Evolutionary conservation across 2,888 invertebrate species (phyloP).

Genomic region (Altica lythri): DNA sequence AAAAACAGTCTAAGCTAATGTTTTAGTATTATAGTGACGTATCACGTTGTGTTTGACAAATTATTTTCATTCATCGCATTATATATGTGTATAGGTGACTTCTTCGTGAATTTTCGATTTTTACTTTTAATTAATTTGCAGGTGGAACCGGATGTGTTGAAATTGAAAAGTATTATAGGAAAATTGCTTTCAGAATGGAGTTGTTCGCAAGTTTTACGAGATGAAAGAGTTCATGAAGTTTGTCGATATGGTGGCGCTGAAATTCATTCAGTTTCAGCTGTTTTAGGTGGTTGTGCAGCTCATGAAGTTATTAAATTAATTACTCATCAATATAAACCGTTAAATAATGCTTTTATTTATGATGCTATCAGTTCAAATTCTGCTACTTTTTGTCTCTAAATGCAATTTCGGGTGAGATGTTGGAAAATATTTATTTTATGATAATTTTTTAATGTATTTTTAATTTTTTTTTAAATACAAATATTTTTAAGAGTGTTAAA

Average conservation of each 20-base stretch:
- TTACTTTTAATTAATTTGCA: too few species aligned
- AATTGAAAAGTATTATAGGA: conserved; percentile 71
- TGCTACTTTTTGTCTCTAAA: conserved; percentile 77
- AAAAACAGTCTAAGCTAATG: too few species aligned
- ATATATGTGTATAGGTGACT: too few species aligned
- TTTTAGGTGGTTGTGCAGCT: conserved; percentile 84
- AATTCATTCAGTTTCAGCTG: conserved; percentile 91
- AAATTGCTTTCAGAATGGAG: conserved; percentile 88
- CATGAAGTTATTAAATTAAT: conserved; percentile 96
- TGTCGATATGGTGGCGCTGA: conserved; percentile 92
- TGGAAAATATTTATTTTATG: too few species aligned
- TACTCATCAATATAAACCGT: conserved; percentile 94
- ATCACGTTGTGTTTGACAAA: too few species aligned
- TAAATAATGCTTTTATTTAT: conserved; percentile 94
- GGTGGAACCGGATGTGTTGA: conserved; percentile 74
- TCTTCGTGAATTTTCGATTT: too few species aligned
- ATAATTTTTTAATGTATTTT: not conserved
- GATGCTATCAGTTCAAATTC: conserved; percentile 91
- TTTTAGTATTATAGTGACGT: too few species aligned
- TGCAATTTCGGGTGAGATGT: not conserved
- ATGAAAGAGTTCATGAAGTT: conserved; percentile 94
- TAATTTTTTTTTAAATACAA: too few species aligned
- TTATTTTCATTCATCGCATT: too few species aligned
- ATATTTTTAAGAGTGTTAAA: too few species aligned
- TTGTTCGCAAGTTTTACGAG: conserved; percentile 73